These are phyloP conservation scores for Centropus bengalensis DNA, from an alignment of 2,113 vertebrate genomes.

Conservation along the genomic window DNA sequence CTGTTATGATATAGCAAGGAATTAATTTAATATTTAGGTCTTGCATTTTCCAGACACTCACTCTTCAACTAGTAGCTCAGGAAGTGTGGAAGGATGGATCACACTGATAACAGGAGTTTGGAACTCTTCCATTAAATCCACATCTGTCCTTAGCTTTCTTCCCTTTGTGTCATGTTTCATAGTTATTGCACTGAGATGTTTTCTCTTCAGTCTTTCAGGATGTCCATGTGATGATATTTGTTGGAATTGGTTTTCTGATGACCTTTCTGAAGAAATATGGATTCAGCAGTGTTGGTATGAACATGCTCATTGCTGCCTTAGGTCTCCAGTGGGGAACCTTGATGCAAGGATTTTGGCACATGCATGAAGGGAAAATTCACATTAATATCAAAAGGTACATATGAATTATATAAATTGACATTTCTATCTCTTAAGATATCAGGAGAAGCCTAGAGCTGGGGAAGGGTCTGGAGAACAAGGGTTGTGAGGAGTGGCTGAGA, in stretches of 20 bases:
- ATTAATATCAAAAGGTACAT: constrained; percentile 78
- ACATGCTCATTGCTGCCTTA: constrained; percentile 90
- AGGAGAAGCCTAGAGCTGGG: not conserved
- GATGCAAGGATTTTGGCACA: constrained; percentile 84
- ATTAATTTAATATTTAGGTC: not conserved
- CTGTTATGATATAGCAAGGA: not conserved
- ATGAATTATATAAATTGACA: not conserved
- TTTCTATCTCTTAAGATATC: not conserved
- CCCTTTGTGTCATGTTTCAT: not conserved
- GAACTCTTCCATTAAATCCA: not conserved
- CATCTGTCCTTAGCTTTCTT: not conserved
- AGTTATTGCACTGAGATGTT: not conserved
- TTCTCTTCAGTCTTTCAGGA: constrained; percentile 90
- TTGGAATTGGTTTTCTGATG: constrained; percentile 97
- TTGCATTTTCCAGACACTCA: not conserved
- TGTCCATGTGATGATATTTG: constrained; percentile 96
- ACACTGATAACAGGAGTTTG: not conserved
- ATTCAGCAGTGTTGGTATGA: constrained; percentile 92
- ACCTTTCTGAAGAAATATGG: constrained; percentile 95
- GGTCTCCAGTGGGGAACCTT: constrained; percentile 94
- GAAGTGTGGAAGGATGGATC: not conserved
- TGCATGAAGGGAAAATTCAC: constrained; percentile 61
- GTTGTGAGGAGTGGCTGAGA: no score
- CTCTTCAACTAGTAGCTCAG: not conserved
- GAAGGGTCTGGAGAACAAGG: no score